Percentiles rank a stretch among this genome's conserved stretches.
These are phyloP conservation scores for Eupithecia tripunctaria DNA, from an alignment of 2,888 invertebrate genomes.

Conservation along the genomic window DNA sequence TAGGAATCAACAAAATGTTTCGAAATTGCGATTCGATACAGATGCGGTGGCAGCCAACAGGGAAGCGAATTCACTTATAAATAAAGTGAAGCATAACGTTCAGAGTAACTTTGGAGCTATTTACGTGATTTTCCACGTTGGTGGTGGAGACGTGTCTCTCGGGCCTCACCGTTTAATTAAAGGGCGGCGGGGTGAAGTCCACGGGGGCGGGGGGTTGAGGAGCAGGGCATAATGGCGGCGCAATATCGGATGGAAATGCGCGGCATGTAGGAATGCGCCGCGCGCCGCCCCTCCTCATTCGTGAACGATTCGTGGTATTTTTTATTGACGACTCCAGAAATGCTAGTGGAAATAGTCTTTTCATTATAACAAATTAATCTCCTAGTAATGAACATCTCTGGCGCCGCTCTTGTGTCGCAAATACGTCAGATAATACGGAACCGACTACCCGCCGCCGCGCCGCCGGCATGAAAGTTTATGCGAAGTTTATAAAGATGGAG, in stretches of 20 bases:
- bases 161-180: conserved; percentile 84
- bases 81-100: conserved; percentile 57
- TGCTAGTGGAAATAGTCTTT: conserved; percentile 70
- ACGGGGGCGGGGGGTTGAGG: conserved; percentile 64
- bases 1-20: not conserved
- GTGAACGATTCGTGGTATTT: conserved; percentile 83
- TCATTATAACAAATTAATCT: conserved; percentile 52
- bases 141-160: conserved; percentile 80
- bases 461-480: conserved; percentile 53
- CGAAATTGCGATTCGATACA: conserved; percentile 18
- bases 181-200: conserved; percentile 76
- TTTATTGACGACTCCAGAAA: conserved; percentile 83
- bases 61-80: conserved; percentile 55
- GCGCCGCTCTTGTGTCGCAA: conserved; percentile 36
- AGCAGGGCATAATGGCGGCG: conserved; percentile 83
- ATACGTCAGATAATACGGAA: conserved; percentile 14
- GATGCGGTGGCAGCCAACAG: conserved; percentile 9
- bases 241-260: conserved; percentile 85
- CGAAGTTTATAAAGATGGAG: conserved; percentile 46
- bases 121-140: conserved; percentile 81
- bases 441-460: not conserved
- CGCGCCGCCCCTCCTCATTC: conserved; percentile 79
- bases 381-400: conserved; percentile 41
- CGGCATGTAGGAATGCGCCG: conserved; percentile 85
- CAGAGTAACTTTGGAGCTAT: conserved; percentile 74